Evolutionary conservation across 2,113 vertebrate species (phyloP), one percentile per base, ranked within the genome.

Genomic region (Mustela nigripes): DNA sequence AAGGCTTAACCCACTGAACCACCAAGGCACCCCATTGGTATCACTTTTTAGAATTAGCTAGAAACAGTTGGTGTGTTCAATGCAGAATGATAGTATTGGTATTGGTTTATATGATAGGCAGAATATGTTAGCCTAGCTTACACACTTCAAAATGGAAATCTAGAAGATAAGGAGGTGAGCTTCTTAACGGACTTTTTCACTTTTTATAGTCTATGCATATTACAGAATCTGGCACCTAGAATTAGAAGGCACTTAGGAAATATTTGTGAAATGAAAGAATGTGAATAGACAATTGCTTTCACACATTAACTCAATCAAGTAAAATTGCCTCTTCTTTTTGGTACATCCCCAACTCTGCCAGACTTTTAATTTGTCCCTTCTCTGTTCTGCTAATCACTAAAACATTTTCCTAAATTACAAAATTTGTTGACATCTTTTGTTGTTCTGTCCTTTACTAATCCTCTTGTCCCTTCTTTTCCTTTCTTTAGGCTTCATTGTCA

Each of bases 101-200:
- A 28, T 26, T 63, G 26, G 36, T 79, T 67, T 94, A 79, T 50
- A 21, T 94, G 73, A 67, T 50, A 73, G 79, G n/a, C 31, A 58
- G 48, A 79, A 58, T 76, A n/a, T 69, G 48, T 69, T 81, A 81
- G 48, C n/a, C 18, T 81, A 56, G 24, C 1, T 80, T 39, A 91
- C 76, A 69, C 31, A 69, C n/a, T 81, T 91, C 76, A 91, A 11
- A 91, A 69, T 91, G n/a, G 60, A 81, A 87, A 69, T 69, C 16
- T 56, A 56, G 62, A 67, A 81, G 18, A 42, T 36, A 67, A 80
- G 18, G 48, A 36, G 7, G 11, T 42, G 16, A 67, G 11, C 24
- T 65, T 14, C 42, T 67, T 39, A 67, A 91, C 14, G 45, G 24
- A 67, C 24, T 67, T 67, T 56, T 67, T 67, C 45, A 39, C 45